These are phyloP conservation scores for Styela plicata DNA, from an alignment of 23 tunicate genomes.

Conservation along the genomic window DNA sequence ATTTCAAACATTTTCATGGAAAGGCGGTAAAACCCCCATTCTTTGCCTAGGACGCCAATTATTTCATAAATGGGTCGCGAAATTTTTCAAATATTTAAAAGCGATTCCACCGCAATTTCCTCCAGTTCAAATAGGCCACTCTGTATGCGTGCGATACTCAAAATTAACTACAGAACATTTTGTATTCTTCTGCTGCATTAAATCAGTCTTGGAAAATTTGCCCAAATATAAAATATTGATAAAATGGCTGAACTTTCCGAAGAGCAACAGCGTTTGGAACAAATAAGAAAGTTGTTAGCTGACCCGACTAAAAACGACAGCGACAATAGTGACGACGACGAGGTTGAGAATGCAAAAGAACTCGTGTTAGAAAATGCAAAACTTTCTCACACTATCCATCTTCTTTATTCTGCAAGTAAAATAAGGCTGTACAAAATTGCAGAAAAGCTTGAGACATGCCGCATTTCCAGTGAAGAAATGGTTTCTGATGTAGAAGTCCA, in stretches of 20 bases:
- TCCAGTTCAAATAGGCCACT: too few relatives aligned
- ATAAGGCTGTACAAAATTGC: slow-evolving; percentile 6
- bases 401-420: slow-evolving; percentile 10
- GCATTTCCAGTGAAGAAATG: background rate
- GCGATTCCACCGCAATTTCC: too few relatives aligned
- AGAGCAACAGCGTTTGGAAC: background rate
- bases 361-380: background rate
- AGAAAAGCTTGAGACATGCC: background rate
- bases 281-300: background rate
- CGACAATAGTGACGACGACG: background rate
- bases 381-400: background rate
- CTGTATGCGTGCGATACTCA: too few relatives aligned
- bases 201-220: too few relatives aligned
- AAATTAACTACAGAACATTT: too few relatives aligned
- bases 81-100: too few relatives aligned
- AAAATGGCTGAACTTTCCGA: background rate
- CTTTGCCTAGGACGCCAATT: too few relatives aligned
- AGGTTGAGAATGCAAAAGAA: background rate
- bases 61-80: too few relatives aligned
- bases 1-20: too few relatives aligned
- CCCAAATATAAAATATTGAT: too few relatives aligned
- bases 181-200: too few relatives aligned
- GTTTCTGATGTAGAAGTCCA: background rate
- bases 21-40: too few relatives aligned
- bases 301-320: background rate